Base-by-base conservation (phyloP, 2,888 invertebrate species). In the Tachina grossa region DNA sequence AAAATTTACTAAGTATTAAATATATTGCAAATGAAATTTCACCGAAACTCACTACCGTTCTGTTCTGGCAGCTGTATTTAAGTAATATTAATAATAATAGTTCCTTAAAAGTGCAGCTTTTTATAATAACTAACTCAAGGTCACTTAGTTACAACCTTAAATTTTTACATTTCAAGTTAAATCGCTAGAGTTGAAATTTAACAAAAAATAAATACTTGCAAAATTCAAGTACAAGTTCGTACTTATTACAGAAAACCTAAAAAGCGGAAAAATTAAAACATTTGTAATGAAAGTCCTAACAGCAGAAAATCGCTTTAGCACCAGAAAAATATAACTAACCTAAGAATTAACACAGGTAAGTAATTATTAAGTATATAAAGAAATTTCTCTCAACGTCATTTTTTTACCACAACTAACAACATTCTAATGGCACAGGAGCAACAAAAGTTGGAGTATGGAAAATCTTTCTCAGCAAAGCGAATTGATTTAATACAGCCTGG, bases 361-460 rank as follows among this genome's bases (percentile, higher is more conserved):
- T 85, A 83, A 83, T 82, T 82, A 85, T 85, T 82, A 85, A 85
- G 85, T 75, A 79, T 75, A 76, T 82, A n/a, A 69, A 82, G 66
- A 74, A 85, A 85, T 85, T 85, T 82, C 82, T 74, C 75, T 59
- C 81, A 82, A 82, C 85, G 75, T 57, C 79, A 82, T 53, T 69
- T 79, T 63, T 78, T 78, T 57, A 55, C 63, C 65, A 72, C 76
- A 72, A 72, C 66, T 75, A 51, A 71, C 53, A 66, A 41, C 66
- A 77, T 49, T 71, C 53, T 51, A 72, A 74, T 68, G 31, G 22
- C 69, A 55, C 68, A 49, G 16, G 78, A n/a, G 22, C 57, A 45
- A 57, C 74, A 85, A 81, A 61, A 22, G 59, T 43, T 66, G 19
- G 78, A 57, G 55, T 69, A 63, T 55, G 0, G 55, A 63, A 69